Percentiles rank a stretch among this genome's conserved stretches.
Conservation (phyloP, 2,888 invertebrate species). For the Epinotia ramella region DNA sequence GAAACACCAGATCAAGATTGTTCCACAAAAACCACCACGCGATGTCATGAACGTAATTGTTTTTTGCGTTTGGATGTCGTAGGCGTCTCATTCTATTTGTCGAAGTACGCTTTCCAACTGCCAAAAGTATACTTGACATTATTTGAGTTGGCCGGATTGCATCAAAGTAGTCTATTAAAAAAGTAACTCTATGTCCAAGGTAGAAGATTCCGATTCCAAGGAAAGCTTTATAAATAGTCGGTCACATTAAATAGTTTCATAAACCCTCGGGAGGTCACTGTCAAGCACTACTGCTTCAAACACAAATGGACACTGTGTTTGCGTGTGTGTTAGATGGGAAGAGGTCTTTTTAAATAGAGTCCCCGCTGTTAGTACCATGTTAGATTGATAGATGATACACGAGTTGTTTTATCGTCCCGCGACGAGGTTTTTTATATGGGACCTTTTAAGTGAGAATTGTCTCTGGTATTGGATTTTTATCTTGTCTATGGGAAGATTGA, state of each 20-base stretch:
- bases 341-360: constrained; percentile 70
- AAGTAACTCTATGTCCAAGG: no score
- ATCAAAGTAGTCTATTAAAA: no score
- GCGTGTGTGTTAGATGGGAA: constrained; percentile 50
- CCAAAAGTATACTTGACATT: neutral
- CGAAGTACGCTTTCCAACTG: constrained; percentile 54
- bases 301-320: constrained; percentile 45
- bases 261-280: neutral
- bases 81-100: constrained; percentile 64
- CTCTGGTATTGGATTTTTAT: constrained; percentile 77
- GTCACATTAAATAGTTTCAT: no score
- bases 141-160: no score
- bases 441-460: constrained; percentile 78
- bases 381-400: constrained; percentile 81
- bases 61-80: constrained; percentile 68
- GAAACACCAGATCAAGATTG: constrained; percentile 64
- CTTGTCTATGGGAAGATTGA: constrained; percentile 59
- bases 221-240: no score
- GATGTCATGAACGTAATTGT: constrained; percentile 72
- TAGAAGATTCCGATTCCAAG: no score
- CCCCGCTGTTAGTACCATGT: constrained; percentile 72
- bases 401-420: constrained; percentile 62
- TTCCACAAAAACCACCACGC: constrained; percentile 59
- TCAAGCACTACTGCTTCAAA: neutral
- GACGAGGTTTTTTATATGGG: constrained; percentile 66